phyloP scores from a whole-genome alignment of 2,797 vertebrate genomes.

The Clarias fuscus region DNA sequence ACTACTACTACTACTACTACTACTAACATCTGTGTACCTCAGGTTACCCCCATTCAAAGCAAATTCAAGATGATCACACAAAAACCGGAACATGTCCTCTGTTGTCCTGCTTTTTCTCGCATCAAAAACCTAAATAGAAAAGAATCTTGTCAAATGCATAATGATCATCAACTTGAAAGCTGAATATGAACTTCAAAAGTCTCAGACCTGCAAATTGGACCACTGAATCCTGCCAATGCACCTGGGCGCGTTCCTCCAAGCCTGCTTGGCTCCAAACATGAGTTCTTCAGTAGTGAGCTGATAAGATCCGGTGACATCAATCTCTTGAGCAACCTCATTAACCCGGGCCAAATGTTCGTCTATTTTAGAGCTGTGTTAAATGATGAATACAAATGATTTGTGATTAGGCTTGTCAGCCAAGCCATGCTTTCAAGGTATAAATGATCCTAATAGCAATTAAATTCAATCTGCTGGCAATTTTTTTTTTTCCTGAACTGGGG shows the following conservation, averaged over 20 bases:
- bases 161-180: background rate
- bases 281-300: constrained; percentile 81
- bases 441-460: background rate
- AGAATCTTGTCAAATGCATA: background rate
- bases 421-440: constrained; percentile 7
- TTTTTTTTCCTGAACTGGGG: background rate
- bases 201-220: constrained; percentile 57
- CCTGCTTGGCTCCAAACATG: constrained; percentile 79
- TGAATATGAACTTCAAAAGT: background rate
- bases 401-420: background rate
- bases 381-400: constrained; percentile 15
- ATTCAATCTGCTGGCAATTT: background rate
- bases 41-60: constrained; percentile 82
- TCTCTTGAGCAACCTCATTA: constrained; percentile 75
- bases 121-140: constrained; percentile 76
- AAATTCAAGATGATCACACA: constrained; percentile 79
- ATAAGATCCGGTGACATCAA: constrained; percentile 81
- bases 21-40: constrained; percentile 64
- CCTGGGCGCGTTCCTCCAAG: constrained; percentile 85
- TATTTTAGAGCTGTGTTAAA: constrained; percentile 68
- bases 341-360: constrained; percentile 75
- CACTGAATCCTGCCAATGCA: constrained; percentile 89
- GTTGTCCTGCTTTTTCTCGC: constrained; percentile 77
- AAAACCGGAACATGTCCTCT: constrained; percentile 80
- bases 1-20: background rate